phyloP scores from a whole-genome alignment of 2,888 invertebrate genomes.

The Himalopsyche kuldschensis region DNA sequence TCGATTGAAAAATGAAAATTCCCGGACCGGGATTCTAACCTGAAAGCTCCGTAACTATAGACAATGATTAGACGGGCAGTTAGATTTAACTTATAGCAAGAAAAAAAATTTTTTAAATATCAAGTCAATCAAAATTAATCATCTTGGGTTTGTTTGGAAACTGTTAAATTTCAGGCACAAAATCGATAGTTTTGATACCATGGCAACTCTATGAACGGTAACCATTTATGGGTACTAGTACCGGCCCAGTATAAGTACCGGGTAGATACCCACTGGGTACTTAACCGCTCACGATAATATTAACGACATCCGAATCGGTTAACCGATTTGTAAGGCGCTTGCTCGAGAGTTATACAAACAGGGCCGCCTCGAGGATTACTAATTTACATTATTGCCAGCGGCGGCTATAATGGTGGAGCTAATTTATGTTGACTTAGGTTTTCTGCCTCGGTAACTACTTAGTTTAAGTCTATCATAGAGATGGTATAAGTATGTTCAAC shows the following conservation, averaged over 20 bases:
- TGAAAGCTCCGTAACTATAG: too few species aligned
- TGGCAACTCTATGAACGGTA: too few species aligned
- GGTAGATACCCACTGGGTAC: background rate
- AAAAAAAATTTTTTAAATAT: too few species aligned
- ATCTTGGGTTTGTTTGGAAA: too few species aligned
- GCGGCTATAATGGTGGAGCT: background rate
- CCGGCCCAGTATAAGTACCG: background rate
- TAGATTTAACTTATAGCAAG: too few species aligned
- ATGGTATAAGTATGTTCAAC: background rate
- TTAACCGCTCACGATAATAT: background rate
- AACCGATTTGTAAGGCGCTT: background rate
- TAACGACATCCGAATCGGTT: background rate
- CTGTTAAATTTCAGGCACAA: too few species aligned
- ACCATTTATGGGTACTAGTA: too few species aligned
- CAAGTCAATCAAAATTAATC: too few species aligned
- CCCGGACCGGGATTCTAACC: too few species aligned
- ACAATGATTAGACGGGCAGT: too few species aligned
- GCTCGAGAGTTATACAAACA: background rate
- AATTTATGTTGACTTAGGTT: background rate
- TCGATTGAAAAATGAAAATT: too few species aligned
- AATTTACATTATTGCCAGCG: background rate
- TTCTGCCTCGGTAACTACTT: background rate
- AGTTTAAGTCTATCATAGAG: background rate
- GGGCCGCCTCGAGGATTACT: background rate
- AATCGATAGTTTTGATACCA: too few species aligned